Conservation (phyloP, 2,888 invertebrate genomes). For the Lypha dubia region DNA sequence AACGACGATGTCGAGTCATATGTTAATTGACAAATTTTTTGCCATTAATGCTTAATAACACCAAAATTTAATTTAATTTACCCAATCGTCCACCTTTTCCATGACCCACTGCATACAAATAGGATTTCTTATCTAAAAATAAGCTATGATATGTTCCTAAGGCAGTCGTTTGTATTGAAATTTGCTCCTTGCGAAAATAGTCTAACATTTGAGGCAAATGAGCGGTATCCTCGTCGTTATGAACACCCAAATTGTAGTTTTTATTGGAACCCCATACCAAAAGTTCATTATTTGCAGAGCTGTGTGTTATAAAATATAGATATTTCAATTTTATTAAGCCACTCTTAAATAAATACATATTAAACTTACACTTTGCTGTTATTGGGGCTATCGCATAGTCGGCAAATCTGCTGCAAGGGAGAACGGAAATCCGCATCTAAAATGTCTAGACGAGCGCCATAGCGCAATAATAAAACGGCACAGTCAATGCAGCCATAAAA, state of each 20-base stretch:
- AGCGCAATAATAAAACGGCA: conserved; percentile 88
- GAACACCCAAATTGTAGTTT: conserved; percentile 92
- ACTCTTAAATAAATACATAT: background rate
- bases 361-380: conserved; percentile 67
- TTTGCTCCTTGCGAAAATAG: conserved; percentile 86
- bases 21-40: too few relatives aligned
- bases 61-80: conserved; percentile 72
- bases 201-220: conserved; percentile 87
- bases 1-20: too few relatives aligned
- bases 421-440: conserved; percentile 80
- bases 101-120: conserved; percentile 91
- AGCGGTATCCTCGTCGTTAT: conserved; percentile 86
- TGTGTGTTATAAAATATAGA: background rate
- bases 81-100: conserved; percentile 91
- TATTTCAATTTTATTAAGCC: background rate
- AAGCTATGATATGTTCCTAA: conserved; percentile 81
- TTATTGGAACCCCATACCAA: conserved; percentile 94
- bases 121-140: conserved; percentile 79
- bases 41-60: background rate
- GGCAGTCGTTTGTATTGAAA: conserved; percentile 86
- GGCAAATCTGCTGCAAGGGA: conserved; percentile 81
- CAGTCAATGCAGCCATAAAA: conserved; percentile 92
- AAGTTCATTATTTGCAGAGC: conserved; percentile 84
- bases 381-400: conserved; percentile 82
- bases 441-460: conserved; percentile 84